A percentile compares a stretch with the other conserved stretches of the same genome.
Conservation (phyloP, 2,888 invertebrate species). For the Carpatolechia fugitivella region DNA sequence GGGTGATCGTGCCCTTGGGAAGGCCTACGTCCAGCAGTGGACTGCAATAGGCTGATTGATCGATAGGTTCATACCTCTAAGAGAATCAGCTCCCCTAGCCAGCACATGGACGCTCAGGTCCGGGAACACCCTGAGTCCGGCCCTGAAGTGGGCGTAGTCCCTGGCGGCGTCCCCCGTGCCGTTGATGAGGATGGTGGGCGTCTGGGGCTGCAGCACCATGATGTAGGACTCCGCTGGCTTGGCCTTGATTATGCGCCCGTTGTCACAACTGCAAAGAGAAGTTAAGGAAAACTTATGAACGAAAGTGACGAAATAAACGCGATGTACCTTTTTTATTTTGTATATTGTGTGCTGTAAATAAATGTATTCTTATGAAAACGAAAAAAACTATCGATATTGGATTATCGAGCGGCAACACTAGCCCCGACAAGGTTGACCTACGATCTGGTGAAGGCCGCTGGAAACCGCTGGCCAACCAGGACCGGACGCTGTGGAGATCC, state of each 20-base stretch:
- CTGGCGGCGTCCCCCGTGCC: conserved; percentile 90
- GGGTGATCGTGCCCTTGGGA: no score
- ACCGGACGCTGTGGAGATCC: no score
- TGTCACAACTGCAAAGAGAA: conserved; percentile 81
- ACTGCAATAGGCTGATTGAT: no score
- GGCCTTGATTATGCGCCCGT: conserved; percentile 85
- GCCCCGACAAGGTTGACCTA: no score
- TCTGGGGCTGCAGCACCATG: conserved; percentile 91
- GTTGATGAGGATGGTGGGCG: conserved; percentile 90
- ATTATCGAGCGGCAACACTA: no score
- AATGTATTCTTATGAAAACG: no score
- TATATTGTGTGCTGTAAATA: no score
- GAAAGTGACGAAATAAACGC: neutral
- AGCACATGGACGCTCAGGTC: conserved; percentile 88
- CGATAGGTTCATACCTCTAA: neutral
- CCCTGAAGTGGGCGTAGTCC: conserved; percentile 90
- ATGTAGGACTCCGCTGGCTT: conserved; percentile 90
- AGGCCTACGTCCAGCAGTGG: no score
- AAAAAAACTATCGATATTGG: no score
- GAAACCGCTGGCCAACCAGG: no score
- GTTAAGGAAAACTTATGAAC: neutral
- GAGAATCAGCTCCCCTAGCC: conserved; percentile 28
- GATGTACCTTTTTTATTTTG: no score
- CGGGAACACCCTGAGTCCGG: conserved; percentile 93
- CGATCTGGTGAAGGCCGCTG: no score